phyloP scores from a whole-genome alignment of 2,113 vertebrate species.

The Cololabis saira region DNA sequence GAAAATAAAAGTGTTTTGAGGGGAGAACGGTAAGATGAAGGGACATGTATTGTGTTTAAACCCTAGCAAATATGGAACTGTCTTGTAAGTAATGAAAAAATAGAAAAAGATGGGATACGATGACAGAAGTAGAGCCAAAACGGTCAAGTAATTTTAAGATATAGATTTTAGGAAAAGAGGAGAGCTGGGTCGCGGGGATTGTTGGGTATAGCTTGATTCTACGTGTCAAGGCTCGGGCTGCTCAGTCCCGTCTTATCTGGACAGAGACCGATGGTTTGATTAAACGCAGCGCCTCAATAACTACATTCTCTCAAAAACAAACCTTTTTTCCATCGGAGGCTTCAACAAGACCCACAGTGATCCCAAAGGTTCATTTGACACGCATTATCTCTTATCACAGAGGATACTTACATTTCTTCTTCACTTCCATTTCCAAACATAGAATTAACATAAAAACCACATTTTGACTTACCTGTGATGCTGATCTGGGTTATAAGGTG shows the following conservation, averaged over 20 bases:
- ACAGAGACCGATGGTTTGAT: constrained; percentile 65
- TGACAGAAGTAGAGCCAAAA: constrained; percentile 16
- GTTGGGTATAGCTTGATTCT: constrained; percentile 24
- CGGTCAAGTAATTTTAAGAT: constrained; percentile 8
- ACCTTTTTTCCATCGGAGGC: constrained; percentile 11
- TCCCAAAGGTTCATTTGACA: constrained; percentile 14
- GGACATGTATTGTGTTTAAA: constrained; percentile 13
- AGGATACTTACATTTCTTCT: neutral
- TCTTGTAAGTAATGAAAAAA: neutral
- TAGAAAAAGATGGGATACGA: constrained; percentile 15
- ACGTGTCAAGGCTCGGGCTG: constrained; percentile 22
- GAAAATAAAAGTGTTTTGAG: constrained; percentile 12
- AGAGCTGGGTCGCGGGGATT: neutral
- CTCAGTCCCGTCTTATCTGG: constrained; percentile 2
- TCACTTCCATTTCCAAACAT: neutral
- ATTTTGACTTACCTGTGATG: neutral
- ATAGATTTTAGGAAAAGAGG: constrained; percentile 1
- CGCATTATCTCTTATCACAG: neutral
- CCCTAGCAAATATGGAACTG: neutral
- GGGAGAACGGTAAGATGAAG: constrained; percentile 1
- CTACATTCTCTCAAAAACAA: constrained; percentile 36
- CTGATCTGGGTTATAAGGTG: neutral
- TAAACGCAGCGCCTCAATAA: constrained; percentile 40
- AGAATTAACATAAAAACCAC: neutral
- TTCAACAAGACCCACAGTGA: neutral